Percentiles rank a stretch among this genome's conserved stretches.
These are phyloP conservation scores for Ennomos fuscantarius DNA, from an alignment of 2,888 invertebrate genomes.

Conservation along the genomic window DNA sequence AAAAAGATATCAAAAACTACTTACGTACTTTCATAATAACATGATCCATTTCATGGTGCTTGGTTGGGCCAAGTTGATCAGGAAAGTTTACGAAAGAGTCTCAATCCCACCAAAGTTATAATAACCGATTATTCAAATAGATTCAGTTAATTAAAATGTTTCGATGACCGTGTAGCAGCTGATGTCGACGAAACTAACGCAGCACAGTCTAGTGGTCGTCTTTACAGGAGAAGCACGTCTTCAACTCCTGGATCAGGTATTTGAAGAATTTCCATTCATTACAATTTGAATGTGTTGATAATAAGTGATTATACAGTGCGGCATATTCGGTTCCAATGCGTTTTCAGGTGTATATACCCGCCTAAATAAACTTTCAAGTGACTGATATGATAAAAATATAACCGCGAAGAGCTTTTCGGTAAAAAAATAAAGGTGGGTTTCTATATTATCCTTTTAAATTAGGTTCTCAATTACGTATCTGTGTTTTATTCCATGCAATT, in stretches of 20 bases:
- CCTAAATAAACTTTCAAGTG: too few relatives aligned
- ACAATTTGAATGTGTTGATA: background rate
- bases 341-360: too few relatives aligned
- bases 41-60: too few relatives aligned
- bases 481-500: too few relatives aligned
- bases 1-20: too few relatives aligned
- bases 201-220: constrained; percentile 46
- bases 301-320: background rate
- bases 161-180: constrained; percentile 23
- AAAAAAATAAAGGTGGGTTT: too few relatives aligned
- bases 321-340: background rate
- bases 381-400: too few relatives aligned
- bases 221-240: constrained; percentile 45
- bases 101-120: constrained; percentile 7
- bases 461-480: too few relatives aligned
- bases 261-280: constrained; percentile 18
- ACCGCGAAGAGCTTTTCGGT: too few relatives aligned
- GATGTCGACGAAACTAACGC: background rate
- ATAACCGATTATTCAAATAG: constrained; percentile 35
- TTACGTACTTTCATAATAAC: too few relatives aligned
- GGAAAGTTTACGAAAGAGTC: constrained; percentile 30
- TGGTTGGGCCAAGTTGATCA: background rate
- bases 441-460: too few relatives aligned
- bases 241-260: constrained; percentile 39
- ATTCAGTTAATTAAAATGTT: constrained; percentile 40